A percentile compares a stretch with the other conserved stretches of the same genome.
Evolutionary conservation across 92 coral and sea anemone genomes (phyloP).

Genomic region (Zoanthus gigantus): DNA sequence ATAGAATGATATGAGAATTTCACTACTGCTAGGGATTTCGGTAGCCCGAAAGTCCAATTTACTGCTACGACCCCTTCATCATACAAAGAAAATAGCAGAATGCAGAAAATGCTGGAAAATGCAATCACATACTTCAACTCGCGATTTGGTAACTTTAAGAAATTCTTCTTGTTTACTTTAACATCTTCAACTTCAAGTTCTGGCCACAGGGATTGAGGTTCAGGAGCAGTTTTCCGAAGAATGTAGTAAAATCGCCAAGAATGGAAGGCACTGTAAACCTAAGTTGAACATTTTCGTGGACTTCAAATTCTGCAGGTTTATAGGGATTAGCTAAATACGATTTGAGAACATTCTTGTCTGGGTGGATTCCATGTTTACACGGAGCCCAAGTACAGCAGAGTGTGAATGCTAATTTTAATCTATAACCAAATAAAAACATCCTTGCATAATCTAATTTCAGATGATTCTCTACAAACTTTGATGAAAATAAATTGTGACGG

Average conservation of each 20-base stretch:
- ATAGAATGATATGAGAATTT: neutral
- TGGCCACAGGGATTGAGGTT: neutral
- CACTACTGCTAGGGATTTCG: neutral
- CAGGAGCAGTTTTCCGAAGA: slow-evolving; percentile 50
- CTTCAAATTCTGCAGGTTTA: neutral
- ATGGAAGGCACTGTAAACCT: neutral
- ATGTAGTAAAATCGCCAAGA: slow-evolving; percentile 40
- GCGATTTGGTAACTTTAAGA: neutral
- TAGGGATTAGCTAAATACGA: slow-evolving; percentile 28
- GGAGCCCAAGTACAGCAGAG: neutral
- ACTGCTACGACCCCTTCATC: neutral
- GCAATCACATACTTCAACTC: neutral
- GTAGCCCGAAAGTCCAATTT: neutral
- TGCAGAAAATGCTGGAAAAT: neutral
- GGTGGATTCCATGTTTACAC: slow-evolving; percentile 8
- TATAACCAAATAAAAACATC: neutral
- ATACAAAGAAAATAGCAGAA: neutral
- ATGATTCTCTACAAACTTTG: neutral
- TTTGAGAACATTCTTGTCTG: slow-evolving; percentile 43
- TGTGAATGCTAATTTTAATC: neutral
- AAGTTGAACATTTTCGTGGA: neutral
- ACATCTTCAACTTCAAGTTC: too few relatives aligned
- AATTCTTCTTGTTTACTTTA: neutral
- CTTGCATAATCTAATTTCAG: neutral
- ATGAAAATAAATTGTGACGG: neutral